Evolutionary conservation across 2,888 invertebrate species (phyloP).

Genomic region (Balanococcus diminutus): DNA sequence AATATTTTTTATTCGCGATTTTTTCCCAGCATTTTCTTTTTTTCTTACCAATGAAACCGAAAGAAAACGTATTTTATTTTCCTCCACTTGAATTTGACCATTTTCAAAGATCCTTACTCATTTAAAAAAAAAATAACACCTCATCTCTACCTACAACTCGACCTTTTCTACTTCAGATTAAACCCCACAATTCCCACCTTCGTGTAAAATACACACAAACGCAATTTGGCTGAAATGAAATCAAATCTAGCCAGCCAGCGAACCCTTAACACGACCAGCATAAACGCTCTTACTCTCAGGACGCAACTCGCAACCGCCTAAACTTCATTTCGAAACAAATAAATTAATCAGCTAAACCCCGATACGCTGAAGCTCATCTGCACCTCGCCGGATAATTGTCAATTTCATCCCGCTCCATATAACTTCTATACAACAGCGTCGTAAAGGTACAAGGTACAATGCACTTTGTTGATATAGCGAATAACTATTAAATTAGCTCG

Average conservation of each 20-base stretch:
- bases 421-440: neutral
- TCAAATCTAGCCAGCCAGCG: neutral
- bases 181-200: neutral
- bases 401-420: slow-evolving; percentile 6
- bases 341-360: neutral
- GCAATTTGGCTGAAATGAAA: neutral
- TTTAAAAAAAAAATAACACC: too few relatives aligned
- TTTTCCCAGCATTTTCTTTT: too few relatives aligned
- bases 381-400: neutral
- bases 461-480: neutral
- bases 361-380: neutral
- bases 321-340: neutral
- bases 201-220: neutral
- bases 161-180: too few relatives aligned
- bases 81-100: too few relatives aligned
- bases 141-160: neutral
- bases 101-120: too few relatives aligned
- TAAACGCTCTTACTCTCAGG: too few relatives aligned
- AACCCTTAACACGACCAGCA: neutral
- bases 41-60: too few relatives aligned
- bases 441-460: neutral
- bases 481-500: slow-evolving; percentile 21
- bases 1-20: too few relatives aligned
- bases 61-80: too few relatives aligned
- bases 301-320: neutral